phyloP scores from a whole-genome alignment of 2,888 invertebrate genomes.

The Dorcus parallelipipedus region DNA sequence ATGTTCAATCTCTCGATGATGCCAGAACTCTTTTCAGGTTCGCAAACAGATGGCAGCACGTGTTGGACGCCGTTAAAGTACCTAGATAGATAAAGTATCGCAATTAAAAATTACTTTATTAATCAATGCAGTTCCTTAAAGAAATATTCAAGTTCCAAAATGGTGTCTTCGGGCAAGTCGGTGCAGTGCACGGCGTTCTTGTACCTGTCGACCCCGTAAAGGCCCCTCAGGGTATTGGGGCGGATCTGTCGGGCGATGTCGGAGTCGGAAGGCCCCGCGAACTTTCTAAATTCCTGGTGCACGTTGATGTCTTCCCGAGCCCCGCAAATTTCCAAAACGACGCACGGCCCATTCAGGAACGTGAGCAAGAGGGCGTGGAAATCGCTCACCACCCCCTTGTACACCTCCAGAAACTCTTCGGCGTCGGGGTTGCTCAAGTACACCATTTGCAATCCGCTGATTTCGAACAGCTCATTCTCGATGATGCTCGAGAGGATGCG shows the following conservation, averaged over 20 bases:
- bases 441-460: constrained; percentile 78
- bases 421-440: constrained; percentile 77
- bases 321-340: constrained; percentile 80
- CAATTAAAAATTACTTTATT: background rate
- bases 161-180: constrained; percentile 83
- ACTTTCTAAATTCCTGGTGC: constrained; percentile 72
- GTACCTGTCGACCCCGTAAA: constrained; percentile 77
- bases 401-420: constrained; percentile 89
- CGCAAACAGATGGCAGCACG: no score
- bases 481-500: constrained; percentile 69
- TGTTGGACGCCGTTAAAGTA: no score
- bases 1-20: no score
- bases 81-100: no score
- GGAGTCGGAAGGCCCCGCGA: constrained; percentile 89
- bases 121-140: constrained; percentile 62
- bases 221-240: constrained; percentile 79
- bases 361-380: constrained; percentile 78
- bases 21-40: no score
- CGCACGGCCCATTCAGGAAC: constrained; percentile 78
- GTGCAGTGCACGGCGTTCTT: constrained; percentile 92
- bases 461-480: constrained; percentile 66
- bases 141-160: constrained; percentile 78
- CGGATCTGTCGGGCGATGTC: constrained; percentile 82
- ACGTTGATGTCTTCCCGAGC: constrained; percentile 55
- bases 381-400: constrained; percentile 82